These are phyloP conservation scores for Erebia palarica DNA, from an alignment of 2,888 invertebrate species.

Conservation along the genomic window DNA sequence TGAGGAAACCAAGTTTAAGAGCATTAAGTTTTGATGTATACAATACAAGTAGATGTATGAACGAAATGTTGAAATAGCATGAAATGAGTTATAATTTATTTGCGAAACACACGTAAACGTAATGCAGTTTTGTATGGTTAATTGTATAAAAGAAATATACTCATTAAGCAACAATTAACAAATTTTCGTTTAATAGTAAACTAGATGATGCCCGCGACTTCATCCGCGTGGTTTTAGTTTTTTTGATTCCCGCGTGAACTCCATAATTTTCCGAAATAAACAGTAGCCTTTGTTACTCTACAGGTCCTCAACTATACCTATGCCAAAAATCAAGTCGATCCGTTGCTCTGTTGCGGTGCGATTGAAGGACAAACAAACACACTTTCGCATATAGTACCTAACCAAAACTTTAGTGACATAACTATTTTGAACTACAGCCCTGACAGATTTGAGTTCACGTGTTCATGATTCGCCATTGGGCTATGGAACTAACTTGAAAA, in stretches of 20 bases:
- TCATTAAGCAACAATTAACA: neutral
- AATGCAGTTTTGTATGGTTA: neutral
- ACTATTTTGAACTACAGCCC: neutral
- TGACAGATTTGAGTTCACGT: neutral
- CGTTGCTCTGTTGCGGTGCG: no score
- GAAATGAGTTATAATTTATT: constrained; percentile 4
- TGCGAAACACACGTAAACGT: neutral
- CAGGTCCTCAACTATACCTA: no score
- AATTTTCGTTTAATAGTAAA: no score
- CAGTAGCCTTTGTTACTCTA: no score
- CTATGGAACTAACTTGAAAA: neutral
- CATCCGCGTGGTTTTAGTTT: no score
- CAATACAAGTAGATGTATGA: neutral
- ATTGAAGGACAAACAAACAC: no score
- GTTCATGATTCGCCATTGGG: neutral
- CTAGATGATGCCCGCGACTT: no score
- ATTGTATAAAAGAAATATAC: neutral
- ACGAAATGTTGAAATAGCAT: neutral
- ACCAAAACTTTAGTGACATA: neutral
- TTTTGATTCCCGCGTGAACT: no score
- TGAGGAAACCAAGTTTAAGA: neutral
- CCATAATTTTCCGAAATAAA: no score
- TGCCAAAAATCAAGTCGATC: no score
- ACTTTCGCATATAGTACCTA: no score
- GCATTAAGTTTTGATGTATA: neutral